phyloP scores from a whole-genome alignment of 2,888 invertebrate species.

The Callyntrura sp. region DNA sequence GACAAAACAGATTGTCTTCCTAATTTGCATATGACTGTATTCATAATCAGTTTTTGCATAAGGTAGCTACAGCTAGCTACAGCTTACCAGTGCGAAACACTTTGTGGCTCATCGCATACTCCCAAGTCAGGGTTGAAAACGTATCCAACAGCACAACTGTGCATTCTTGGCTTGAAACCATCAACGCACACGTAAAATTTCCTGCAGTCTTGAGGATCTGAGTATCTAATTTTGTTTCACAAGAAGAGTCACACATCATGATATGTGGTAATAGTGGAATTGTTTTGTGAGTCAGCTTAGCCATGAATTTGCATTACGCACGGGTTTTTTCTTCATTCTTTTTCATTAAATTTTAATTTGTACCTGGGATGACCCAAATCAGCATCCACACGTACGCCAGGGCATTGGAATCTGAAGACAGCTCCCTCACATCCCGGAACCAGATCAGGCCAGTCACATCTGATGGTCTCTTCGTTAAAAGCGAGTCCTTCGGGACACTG shows the following conservation, averaged over 20 bases:
- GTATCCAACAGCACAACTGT: slow-evolving; percentile 88
- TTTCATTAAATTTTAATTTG: background rate
- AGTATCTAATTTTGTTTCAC: slow-evolving; percentile 88
- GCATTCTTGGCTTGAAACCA: slow-evolving; percentile 78
- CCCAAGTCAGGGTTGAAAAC: slow-evolving; percentile 96
- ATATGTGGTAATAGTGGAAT: too few relatives aligned
- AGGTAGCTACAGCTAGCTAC: too few relatives aligned
- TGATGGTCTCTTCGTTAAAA: slow-evolving; percentile 90
- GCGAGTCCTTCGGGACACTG: slow-evolving; percentile 94
- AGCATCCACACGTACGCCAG: slow-evolving; percentile 85
- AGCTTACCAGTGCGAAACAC: slow-evolving; percentile 94
- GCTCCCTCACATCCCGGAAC: slow-evolving; percentile 86
- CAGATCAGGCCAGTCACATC: slow-evolving; percentile 96
- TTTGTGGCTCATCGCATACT: slow-evolving; percentile 95
- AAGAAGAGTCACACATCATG: background rate
- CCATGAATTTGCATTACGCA: slow-evolving; percentile 46
- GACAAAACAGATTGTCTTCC: too few relatives aligned
- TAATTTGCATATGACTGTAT: too few relatives aligned
- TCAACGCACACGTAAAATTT: slow-evolving; percentile 91
- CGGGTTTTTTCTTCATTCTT: too few relatives aligned
- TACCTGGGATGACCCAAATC: slow-evolving; percentile 81
- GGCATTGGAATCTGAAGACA: slow-evolving; percentile 93
- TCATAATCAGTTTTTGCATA: too few relatives aligned
- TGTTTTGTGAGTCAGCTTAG: too few relatives aligned
- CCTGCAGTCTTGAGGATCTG: slow-evolving; percentile 95